These are phyloP conservation scores for Eilema depressum DNA, from an alignment of 2,888 invertebrate genomes.

Conservation along the genomic window DNA sequence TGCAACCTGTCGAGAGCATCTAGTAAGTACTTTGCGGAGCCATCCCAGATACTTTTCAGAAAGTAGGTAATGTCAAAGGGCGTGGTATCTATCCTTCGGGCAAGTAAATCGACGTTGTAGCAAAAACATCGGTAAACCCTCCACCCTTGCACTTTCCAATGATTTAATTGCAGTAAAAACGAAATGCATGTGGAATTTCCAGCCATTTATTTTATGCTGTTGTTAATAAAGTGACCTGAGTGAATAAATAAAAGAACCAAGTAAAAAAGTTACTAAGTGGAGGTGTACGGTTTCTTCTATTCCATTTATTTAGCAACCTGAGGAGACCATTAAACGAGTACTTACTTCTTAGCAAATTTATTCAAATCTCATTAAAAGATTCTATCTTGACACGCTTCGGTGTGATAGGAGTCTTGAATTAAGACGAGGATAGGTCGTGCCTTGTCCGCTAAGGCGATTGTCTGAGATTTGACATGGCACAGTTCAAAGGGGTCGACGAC, in stretches of 20 bases:
- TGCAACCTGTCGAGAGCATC: no score
- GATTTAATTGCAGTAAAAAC: constrained; percentile 32
- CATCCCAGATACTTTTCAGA: no score
- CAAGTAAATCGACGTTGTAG: constrained; percentile 37
- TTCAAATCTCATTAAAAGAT: background rate
- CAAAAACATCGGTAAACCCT: constrained; percentile 43
- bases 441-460: constrained; percentile 51
- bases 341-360: no score
- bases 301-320: no score
- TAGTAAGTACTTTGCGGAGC: no score
- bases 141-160: constrained; percentile 35
- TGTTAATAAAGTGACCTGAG: background rate
- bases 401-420: constrained; percentile 45
- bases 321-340: no score
- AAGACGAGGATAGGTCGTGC: constrained; percentile 55
- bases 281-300: no score
- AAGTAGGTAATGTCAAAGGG: constrained; percentile 12
- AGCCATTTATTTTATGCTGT: constrained; percentile 6
- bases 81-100: constrained; percentile 29
- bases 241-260: background rate
- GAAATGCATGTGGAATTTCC: constrained; percentile 10
- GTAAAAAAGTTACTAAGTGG: background rate
- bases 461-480: constrained; percentile 56
- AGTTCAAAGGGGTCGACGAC: constrained; percentile 41
- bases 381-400: constrained; percentile 29